Percentiles rank a stretch among this genome's conserved stretches.
Conservation (phyloP, 2,113 vertebrate species). For the Tor tambroides region DNA sequence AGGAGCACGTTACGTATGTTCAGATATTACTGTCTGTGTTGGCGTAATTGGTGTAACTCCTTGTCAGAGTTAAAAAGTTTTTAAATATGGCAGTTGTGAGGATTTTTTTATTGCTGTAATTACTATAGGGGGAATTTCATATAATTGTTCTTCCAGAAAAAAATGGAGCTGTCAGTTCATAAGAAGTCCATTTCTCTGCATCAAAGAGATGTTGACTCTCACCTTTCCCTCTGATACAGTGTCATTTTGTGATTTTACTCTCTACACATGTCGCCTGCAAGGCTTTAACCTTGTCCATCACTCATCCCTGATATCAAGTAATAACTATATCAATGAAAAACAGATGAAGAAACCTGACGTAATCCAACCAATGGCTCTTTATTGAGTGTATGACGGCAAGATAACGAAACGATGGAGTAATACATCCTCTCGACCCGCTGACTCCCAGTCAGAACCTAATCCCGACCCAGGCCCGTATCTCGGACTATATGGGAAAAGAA, state of each 20-base stretch:
- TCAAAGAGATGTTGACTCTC: conserved; percentile 30
- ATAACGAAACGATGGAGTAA: conserved; percentile 37
- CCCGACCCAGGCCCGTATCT: conserved; percentile 40
- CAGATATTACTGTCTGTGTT: background rate
- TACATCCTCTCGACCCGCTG: conserved; percentile 18
- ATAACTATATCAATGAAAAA: conserved; percentile 39
- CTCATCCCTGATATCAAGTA: conserved; percentile 16
- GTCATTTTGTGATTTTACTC: background rate
- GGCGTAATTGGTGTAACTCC: background rate
- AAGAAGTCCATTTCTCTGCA: background rate
- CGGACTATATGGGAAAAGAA: conserved; percentile 59
- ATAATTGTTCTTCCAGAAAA: background rate
- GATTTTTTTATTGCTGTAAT: background rate
- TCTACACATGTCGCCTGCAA: background rate
- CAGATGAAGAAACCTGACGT: conserved; percentile 35
- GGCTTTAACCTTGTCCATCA: conserved; percentile 9
- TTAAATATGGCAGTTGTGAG: background rate
- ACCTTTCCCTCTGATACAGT: background rate
- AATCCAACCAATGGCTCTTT: conserved; percentile 23
- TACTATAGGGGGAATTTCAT: background rate
- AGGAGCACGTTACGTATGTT: background rate
- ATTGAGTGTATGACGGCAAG: conserved; percentile 1
- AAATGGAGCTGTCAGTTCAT: background rate
- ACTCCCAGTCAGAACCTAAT: conserved; percentile 30
- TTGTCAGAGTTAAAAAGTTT: background rate